Base-by-base conservation (phyloP, 2,888 invertebrate genomes). In the Diogma glabrata region DNA sequence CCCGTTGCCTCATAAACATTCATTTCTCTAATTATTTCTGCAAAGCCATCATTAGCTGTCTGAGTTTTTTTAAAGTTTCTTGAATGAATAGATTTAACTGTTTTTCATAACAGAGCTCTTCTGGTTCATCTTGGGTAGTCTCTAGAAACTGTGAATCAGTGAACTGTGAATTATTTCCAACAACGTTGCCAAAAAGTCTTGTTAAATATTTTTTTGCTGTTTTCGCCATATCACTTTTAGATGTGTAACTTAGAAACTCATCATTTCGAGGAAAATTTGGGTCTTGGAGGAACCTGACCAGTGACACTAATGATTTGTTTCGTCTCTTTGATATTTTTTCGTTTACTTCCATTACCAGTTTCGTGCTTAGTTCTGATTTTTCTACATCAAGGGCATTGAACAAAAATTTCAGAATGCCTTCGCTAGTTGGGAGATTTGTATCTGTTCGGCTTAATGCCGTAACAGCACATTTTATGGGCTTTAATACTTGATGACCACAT, bases 381-480 rank as follows among this genome's bases (percentile, higher is more conserved):
- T 33, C 22, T 3, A 16, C 16, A 9, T 17, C 20, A 22, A 36
- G 14, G 3, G 36, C 30, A 14, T 24, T 22, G 23, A 49, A 49
- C 16, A 49, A 30, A 24, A 49, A 49, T 17, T 49, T 38, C n/a
- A 38, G n/a, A 17, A 24, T 22, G 9, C 38, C 38, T 24, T 49
- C 49, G 3, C 26, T 38, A 6, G 49, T 24, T 10, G 38, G n/a
- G 14, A 49, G 14, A 23, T 49, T 49, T 5, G 24, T 12, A 26
- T 38, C 22, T 24, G 14, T 2, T 9, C 12, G 30, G 9, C 38
- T 19, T 8, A 16, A 23, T 12, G n/a, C 20, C 30, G 4, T 4
- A 14, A 33, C 33, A 33, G 3, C 33, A 33, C 2, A 33, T 33
- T 33, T 9, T 6, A 33, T 16, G 5, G 33, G 6, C 2, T 6